A percentile compares a stretch with the other conserved stretches of the same genome.
Conservation (phyloP, 2,797 vertebrate species). For the Pyrrhura leucotis region DNA sequence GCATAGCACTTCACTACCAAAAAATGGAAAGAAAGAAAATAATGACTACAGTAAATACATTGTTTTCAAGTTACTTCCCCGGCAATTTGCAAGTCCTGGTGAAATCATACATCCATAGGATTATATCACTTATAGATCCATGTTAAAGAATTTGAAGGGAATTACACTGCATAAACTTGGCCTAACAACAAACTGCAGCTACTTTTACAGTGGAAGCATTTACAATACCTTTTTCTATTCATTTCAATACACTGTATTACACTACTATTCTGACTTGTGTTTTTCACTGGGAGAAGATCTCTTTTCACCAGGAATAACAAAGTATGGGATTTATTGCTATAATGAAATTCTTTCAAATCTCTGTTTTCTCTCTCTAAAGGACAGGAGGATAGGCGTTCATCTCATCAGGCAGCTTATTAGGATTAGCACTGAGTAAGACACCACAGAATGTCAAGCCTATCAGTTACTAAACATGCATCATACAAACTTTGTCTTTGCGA, state of each 20-base stretch:
- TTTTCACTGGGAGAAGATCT: constrained; percentile 72
- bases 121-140: background rate
- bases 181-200: constrained; percentile 18
- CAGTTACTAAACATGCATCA: constrained; percentile 86
- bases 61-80: background rate
- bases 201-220: constrained; percentile 9
- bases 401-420: constrained; percentile 84
- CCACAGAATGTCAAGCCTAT: constrained; percentile 84
- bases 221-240: constrained; percentile 28
- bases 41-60: background rate
- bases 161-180: constrained; percentile 13
- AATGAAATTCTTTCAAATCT: constrained; percentile 80
- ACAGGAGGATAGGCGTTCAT: constrained; percentile 77
- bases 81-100: background rate
- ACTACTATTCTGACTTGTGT: constrained; percentile 8
- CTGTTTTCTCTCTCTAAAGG: constrained; percentile 76
- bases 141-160: background rate
- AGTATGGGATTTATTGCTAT: constrained; percentile 78
- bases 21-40: background rate
- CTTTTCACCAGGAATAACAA: constrained; percentile 72
- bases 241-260: constrained; percentile 15
- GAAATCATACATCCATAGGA: background rate
- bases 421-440: constrained; percentile 84
- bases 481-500: constrained; percentile 86
- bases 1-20: background rate